Base-by-base conservation (phyloP, 2,113 vertebrate genomes). In the Candoia aspera region DNA sequence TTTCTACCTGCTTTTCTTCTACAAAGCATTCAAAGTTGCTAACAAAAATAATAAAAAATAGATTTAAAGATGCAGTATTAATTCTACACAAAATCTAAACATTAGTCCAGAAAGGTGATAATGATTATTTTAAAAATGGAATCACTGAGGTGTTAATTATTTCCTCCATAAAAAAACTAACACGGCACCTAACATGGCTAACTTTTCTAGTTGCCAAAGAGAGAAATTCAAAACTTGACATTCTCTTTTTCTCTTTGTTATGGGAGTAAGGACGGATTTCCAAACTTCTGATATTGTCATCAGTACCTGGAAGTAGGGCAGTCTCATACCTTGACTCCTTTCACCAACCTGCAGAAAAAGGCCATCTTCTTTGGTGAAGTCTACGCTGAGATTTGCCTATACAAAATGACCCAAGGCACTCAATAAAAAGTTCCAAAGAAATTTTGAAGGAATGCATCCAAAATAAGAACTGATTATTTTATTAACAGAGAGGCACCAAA, bases 381-480 rank as follows among this genome's bases (percentile, higher is more conserved):
- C 26, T 21, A 95, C 93, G 86, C 84, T 54, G 91, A 86, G 37
- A 24, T 46, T 91, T 84, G 94, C 90, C 79, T 5, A 68, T 90
- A 90, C 54, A 60, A 85, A 94, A 93, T n/a, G n/a, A 59, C 94
- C 64, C 95, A 90, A 24, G 93, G 29, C 29, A 88, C 93, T 96
- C 95, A 94, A 94, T 94, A 95, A 94, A 2, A 89, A 94, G 85
- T 89, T 93, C 96, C 95, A 96, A 95, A 95, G 93, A 93, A 92
- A 84, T 94, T 92, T 91, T 9, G 92, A 92, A 84, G 85, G 83
- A 2, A 49, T 49, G 49, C 4, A 49, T 49, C 49, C 49, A 5
- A 49, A 49, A 8, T 49, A 49, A 49, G 49, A 49, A 49, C 4
- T 49, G 49, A 49, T 93, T 92, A 90, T 93, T 95, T 94, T 95